Conservation (phyloP, 1,140 invertebrate species). For the Drosophila ficusphila region DNA sequence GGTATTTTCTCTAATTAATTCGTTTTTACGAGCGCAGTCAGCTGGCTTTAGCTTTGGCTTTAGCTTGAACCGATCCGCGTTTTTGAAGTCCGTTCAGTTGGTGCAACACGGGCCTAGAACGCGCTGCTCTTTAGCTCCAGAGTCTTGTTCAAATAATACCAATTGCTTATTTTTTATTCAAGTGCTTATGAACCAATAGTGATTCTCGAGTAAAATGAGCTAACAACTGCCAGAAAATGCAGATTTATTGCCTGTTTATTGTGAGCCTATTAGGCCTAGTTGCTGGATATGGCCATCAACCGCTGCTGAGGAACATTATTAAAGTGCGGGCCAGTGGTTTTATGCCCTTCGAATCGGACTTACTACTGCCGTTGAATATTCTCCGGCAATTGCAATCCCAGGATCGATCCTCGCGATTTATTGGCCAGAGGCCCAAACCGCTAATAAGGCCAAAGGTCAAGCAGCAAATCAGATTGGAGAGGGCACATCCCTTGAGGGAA, state of each 20-base stretch:
- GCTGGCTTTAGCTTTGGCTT: slow-evolving; percentile 1
- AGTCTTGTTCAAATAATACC: neutral
- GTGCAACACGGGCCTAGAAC: slow-evolving; percentile 71
- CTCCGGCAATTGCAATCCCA: slow-evolving; percentile 59
- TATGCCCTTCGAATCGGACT: slow-evolving; percentile 66
- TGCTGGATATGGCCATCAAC: neutral
- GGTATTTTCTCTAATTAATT: slow-evolving; percentile 80
- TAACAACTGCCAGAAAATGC: slow-evolving; percentile 9
- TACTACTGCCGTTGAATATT: slow-evolving; percentile 59
- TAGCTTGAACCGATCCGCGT: neutral
- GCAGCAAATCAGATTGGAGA: slow-evolving; percentile 62
- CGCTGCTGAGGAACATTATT: slow-evolving; percentile 56
- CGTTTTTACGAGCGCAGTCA: slow-evolving; percentile 51
- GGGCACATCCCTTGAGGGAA: slow-evolving; percentile 17
- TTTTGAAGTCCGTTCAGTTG: slow-evolving; percentile 57
- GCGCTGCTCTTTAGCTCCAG: slow-evolving; percentile 35
- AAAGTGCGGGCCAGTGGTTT: slow-evolving; percentile 70
- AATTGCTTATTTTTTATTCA: slow-evolving; percentile 21
- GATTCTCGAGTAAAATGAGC: slow-evolving; percentile 17
- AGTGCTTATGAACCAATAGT: neutral
- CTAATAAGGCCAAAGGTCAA: slow-evolving; percentile 19
- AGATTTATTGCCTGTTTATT: neutral
- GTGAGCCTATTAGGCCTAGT: slow-evolving; percentile 7
- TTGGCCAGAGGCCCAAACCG: slow-evolving; percentile 9
- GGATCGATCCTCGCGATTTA: slow-evolving; percentile 47